Conservation (phyloP, 2,888 invertebrate genomes). For the Theodoxus fluviatilis region DNA sequence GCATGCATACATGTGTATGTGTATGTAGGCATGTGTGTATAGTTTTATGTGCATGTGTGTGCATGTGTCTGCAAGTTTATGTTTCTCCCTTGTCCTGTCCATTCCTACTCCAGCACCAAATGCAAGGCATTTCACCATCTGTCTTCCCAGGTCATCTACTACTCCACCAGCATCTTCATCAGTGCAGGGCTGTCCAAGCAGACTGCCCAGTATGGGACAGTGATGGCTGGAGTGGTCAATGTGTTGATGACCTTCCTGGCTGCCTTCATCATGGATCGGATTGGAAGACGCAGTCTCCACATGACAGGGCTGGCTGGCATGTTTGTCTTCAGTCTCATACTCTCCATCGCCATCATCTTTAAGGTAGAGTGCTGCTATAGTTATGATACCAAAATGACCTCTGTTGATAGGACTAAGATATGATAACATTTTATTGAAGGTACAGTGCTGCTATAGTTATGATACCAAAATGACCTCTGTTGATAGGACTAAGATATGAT, state of each 20-base stretch:
- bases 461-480: too few relatives aligned
- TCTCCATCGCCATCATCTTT: slow-evolving; percentile 69
- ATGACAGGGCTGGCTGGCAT: slow-evolving; percentile 82
- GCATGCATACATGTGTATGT: too few relatives aligned
- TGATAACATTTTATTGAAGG: slow-evolving; percentile 49
- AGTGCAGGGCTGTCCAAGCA: slow-evolving; percentile 72
- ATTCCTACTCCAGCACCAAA: too few relatives aligned
- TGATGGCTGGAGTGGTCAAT: slow-evolving; percentile 85
- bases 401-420: too few relatives aligned
- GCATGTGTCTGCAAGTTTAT: too few relatives aligned
- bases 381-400: slow-evolving; percentile 33
- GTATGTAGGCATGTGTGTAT: too few relatives aligned
- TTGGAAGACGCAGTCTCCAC: slow-evolving; percentile 83
- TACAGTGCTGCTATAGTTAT: slow-evolving; percentile 35
- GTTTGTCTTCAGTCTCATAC: slow-evolving; percentile 75
- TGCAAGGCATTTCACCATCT: slow-evolving; percentile 10
- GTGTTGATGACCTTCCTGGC: slow-evolving; percentile 86
- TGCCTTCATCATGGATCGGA: slow-evolving; percentile 79
- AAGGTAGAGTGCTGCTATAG: slow-evolving; percentile 38
- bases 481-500: too few relatives aligned
- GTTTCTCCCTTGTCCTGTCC: too few relatives aligned
- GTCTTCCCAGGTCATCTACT: slow-evolving; percentile 84
- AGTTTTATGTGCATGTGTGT: too few relatives aligned
- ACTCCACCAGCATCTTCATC: slow-evolving; percentile 88
- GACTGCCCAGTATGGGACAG: slow-evolving; percentile 80